A percentile compares a stretch with the other conserved stretches of the same genome.
Conservation (phyloP, 2,113 vertebrate genomes). For the Cygnus atratus region DNA sequence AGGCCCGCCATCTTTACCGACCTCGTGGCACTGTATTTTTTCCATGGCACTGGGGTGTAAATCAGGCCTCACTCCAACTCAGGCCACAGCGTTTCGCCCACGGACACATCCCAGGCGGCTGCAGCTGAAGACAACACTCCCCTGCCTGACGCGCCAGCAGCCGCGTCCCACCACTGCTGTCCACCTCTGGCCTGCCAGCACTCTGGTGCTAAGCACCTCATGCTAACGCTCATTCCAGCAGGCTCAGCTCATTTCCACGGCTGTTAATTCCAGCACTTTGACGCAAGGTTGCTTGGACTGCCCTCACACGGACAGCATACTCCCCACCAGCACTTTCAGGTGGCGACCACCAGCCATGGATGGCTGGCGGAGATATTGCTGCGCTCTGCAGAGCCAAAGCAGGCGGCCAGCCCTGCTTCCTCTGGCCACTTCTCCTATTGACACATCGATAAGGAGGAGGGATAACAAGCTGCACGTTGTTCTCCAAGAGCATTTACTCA, state of each 20-base stretch:
- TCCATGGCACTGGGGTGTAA: background rate
- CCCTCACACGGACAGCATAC: background rate
- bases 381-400: background rate
- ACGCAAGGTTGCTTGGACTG: background rate
- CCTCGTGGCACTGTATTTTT: background rate
- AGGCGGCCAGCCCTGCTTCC: background rate
- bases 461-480: background rate
- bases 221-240: background rate
- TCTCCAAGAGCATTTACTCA: background rate
- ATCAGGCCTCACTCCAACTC: background rate
- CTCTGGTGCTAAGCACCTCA: background rate
- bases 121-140: background rate
- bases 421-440: background rate
- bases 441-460: background rate
- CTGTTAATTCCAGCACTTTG: background rate
- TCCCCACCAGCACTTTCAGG: background rate
- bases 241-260: background rate
- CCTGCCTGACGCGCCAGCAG: background rate
- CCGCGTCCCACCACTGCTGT: rapidly evolving
- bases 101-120: background rate
- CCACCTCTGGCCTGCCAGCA: background rate
- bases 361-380: background rate
- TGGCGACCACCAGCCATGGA: background rate
- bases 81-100: background rate
- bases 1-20: background rate